Percentiles rank a stretch among this genome's conserved stretches.
phyloP scores from a whole-genome alignment of 2,888 invertebrate species.

The Patella caerulea region DNA sequence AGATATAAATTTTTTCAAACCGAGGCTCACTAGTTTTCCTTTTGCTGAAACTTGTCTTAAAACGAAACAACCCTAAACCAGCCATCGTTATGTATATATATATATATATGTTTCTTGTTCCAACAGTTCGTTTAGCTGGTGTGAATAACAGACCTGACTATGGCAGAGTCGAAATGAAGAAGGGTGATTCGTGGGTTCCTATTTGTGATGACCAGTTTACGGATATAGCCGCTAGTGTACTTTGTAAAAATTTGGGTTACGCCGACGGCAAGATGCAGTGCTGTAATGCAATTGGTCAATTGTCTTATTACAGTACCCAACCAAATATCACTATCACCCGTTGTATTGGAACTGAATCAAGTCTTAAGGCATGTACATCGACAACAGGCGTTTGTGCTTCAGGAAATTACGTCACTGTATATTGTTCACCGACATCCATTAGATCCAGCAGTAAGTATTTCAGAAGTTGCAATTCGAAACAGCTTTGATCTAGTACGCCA shows the following conservation, averaged over 20 bases:
- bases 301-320: slow-evolving; percentile 18
- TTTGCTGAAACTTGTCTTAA: no score
- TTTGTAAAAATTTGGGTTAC: slow-evolving; percentile 52
- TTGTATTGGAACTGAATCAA: slow-evolving; percentile 47
- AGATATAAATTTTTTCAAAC: no score
- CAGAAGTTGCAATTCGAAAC: no score
- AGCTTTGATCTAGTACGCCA: no score
- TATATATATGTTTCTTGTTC: not conserved
- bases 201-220: slow-evolving; percentile 54
- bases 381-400: slow-evolving; percentile 32
- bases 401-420: slow-evolving; percentile 45
- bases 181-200: slow-evolving; percentile 49
- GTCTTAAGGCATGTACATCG: slow-evolving; percentile 43
- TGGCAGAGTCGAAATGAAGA: slow-evolving; percentile 53
- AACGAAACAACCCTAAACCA: not conserved
- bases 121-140: slow-evolving; percentile 49
- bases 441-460: slow-evolving; percentile 28
- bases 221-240: slow-evolving; percentile 44
- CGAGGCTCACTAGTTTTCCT: no score
- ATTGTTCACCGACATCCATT: slow-evolving; percentile 41
- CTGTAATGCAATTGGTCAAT: slow-evolving; percentile 49
- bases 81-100: not conserved
- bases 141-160: slow-evolving; percentile 44
- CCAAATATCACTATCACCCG: slow-evolving; percentile 40
- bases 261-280: slow-evolving; percentile 45